Conservation (phyloP, 2,113 vertebrate species). For the Diadophis punctatus region DNA sequence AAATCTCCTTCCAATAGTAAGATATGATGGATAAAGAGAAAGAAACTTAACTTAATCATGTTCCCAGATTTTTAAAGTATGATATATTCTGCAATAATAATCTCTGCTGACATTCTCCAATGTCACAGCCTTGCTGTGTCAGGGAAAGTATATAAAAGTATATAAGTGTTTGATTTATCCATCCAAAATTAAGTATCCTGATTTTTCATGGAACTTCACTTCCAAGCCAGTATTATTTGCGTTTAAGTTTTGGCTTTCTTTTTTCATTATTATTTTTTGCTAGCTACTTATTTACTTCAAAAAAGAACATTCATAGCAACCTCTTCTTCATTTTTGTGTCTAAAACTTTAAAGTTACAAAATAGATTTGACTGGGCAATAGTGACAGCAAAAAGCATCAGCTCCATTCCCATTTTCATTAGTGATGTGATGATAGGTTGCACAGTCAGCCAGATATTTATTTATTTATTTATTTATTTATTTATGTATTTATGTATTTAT, state of each 20-base stretch:
- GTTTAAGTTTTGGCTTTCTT: not conserved
- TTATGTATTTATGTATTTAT: too few species aligned
- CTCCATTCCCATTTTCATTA: not conserved
- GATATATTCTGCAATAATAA: not conserved
- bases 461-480: too few species aligned
- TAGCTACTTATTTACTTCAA: not conserved
- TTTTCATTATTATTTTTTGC: not conserved
- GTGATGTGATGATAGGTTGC: too few species aligned
- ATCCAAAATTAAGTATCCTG: not conserved
- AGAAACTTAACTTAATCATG: not conserved
- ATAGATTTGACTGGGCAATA: not conserved
- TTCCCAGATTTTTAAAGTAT: not conserved
- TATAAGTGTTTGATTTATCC: not conserved
- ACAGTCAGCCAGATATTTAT: too few species aligned
- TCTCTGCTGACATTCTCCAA: not conserved
- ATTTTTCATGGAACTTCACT: not conserved
- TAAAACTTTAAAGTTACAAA: not conserved
- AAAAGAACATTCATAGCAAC: not conserved
- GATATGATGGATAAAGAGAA: not conserved
- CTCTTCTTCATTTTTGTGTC: not conserved
- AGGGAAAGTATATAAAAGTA: not conserved
- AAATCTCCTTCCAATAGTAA: not conserved
- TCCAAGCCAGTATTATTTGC: not conserved
- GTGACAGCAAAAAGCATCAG: not conserved
- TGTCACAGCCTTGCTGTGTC: not conserved